phyloP scores from a whole-genome alignment of 2,888 invertebrate genomes.

The Torymus texanus region DNA sequence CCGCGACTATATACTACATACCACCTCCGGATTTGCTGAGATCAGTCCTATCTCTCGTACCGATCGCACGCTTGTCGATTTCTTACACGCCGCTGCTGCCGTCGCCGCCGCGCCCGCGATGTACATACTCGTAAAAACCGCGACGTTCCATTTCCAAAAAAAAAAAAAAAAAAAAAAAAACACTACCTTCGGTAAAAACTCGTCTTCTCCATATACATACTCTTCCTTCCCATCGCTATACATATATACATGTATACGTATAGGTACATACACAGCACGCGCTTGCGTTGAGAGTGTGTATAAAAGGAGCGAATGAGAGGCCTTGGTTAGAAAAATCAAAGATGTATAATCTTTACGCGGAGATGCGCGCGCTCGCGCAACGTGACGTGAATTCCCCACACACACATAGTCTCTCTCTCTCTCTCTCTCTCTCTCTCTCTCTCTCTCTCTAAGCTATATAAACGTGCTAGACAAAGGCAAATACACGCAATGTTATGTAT shows the following conservation, averaged over 20 bases:
- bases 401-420: not conserved
- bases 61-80: slow-evolving; percentile 21
- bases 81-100: not conserved
- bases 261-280: no score
- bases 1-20: not conserved
- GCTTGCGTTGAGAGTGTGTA: no score
- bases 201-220: no score
- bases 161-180: not conserved
- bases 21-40: not conserved
- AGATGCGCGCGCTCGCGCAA: slow-evolving; percentile 18
- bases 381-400: slow-evolving; percentile 32
- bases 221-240: no score
- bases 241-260: no score
- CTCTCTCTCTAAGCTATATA: no score
- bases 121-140: slow-evolving; percentile 12
- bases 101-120: no score
- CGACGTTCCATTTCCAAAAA: not conserved
- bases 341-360: slow-evolving; percentile 48
- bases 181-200: no score
- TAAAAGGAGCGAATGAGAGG: slow-evolving; percentile 5
- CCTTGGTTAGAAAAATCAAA: slow-evolving; percentile 46
- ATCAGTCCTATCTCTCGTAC: slow-evolving; percentile 14
- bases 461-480: slow-evolving; percentile 42
- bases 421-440: not conserved
- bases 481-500: not conserved